Percentiles rank a stretch among this genome's conserved stretches.
These are phyloP conservation scores for Lottia gigantea DNA, from an alignment of 2,888 invertebrate species.

Conservation along the genomic window DNA sequence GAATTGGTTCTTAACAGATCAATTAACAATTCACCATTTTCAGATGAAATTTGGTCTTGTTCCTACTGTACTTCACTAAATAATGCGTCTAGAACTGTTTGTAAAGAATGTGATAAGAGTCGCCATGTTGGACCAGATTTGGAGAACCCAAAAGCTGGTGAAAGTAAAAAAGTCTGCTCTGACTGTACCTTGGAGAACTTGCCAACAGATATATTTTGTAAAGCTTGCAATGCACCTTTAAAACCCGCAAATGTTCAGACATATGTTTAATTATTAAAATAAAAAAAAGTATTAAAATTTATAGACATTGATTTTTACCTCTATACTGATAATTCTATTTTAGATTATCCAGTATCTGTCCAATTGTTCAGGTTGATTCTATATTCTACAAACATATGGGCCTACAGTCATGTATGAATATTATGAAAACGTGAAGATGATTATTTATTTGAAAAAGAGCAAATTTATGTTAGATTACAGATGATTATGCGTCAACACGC, in stretches of 20 bases:
- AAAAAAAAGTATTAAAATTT: background rate
- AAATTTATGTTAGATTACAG: too few relatives aligned
- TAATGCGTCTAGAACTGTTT: conserved; percentile 17
- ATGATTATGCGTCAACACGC: too few relatives aligned
- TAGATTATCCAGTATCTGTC: too few relatives aligned
- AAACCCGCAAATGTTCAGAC: conserved; percentile 16
- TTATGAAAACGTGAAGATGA: too few relatives aligned
- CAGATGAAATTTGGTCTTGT: conserved; percentile 28
- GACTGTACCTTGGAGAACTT: conserved; percentile 39
- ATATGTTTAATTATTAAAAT: conserved; percentile 16
- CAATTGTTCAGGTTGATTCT: too few relatives aligned
- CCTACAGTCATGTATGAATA: too few relatives aligned
- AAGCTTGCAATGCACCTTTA: conserved; percentile 31
- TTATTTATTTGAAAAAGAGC: too few relatives aligned
- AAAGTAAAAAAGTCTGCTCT: conserved; percentile 29
- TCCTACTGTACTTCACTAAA: conserved; percentile 37
- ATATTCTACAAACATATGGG: too few relatives aligned
- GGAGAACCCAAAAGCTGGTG: conserved; percentile 29
- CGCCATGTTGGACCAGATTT: conserved; percentile 25
- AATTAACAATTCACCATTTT: background rate
- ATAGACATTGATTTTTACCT: too few relatives aligned
- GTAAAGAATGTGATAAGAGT: conserved; percentile 38
- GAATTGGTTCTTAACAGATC: background rate
- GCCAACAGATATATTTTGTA: conserved; percentile 24
- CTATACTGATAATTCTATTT: too few relatives aligned